These are phyloP conservation scores for Drosophila mercatorum DNA, from an alignment of 2,888 invertebrate species.

Conservation along the genomic window DNA sequence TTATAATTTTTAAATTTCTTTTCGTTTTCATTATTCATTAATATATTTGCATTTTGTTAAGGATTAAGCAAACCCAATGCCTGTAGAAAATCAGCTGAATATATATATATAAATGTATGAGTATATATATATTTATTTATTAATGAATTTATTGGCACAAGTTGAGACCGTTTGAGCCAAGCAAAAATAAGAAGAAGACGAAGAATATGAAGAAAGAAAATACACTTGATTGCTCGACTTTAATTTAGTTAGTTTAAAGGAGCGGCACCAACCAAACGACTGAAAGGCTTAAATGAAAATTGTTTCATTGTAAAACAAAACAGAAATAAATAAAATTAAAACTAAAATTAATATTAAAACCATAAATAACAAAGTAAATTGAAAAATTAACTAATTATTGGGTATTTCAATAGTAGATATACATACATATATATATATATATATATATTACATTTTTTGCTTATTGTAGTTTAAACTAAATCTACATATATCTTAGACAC, in stretches of 20 bases:
- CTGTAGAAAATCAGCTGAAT: constrained; percentile 40
- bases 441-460: constrained; percentile 47
- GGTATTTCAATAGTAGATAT: constrained; percentile 52
- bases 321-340: not conserved
- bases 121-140: constrained; percentile 13
- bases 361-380: not conserved
- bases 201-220: not conserved
- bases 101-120: constrained; percentile 14
- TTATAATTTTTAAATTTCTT: constrained; percentile 1
- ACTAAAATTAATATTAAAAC: not conserved
- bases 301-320: constrained; percentile 68
- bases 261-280: constrained; percentile 64
- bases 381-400: constrained; percentile 32
- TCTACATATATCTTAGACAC: constrained; percentile 26
- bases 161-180: constrained; percentile 20
- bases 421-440: too few relatives aligned
- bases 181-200: not conserved
- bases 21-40: not conserved
- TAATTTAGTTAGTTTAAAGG: constrained; percentile 48
- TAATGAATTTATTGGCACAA: constrained; percentile 38
- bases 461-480: constrained; percentile 58
- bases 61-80: constrained; percentile 71
- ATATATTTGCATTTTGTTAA: constrained; percentile 13
- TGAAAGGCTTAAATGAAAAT: constrained; percentile 74
- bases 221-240: constrained; percentile 38